A percentile compares a stretch with the other conserved stretches of the same genome.
Conservation (phyloP, 1,140 invertebrate genomes). For the Sarcophaga bullata region DNA sequence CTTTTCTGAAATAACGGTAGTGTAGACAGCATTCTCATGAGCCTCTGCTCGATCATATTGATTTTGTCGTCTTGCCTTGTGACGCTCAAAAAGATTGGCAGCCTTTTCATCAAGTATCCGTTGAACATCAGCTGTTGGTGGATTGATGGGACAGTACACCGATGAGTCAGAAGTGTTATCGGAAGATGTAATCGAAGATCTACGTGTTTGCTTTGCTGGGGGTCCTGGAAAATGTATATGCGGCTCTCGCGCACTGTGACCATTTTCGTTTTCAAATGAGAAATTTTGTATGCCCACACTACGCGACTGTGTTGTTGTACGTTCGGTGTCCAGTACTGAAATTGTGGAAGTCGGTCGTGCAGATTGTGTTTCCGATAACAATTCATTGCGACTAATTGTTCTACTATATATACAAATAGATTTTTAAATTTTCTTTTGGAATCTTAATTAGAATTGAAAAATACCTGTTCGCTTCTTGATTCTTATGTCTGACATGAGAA, state of each 20-base stretch:
- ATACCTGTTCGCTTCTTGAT: conserved; percentile 45
- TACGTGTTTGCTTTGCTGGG: conserved; percentile 48
- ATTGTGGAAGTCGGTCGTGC: conserved; percentile 55
- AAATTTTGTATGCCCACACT: conserved; percentile 57
- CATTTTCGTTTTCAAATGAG: conserved; percentile 55
- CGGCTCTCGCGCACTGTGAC: conserved; percentile 40
- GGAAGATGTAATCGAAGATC: conserved; percentile 57
- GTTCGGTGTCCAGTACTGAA: conserved; percentile 49
- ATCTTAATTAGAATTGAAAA: neutral
- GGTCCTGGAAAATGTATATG: conserved; percentile 57
- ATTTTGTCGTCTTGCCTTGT: conserved; percentile 51
- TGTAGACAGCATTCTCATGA: conserved; percentile 58
- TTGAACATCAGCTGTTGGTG: conserved; percentile 60
- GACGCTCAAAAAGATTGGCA: conserved; percentile 54
- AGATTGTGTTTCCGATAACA: conserved; percentile 57
- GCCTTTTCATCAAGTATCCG: conserved; percentile 63
- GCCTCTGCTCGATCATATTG: conserved; percentile 57
- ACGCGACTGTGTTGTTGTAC: conserved; percentile 51
- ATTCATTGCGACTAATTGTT: conserved; percentile 58
- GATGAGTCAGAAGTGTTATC: conserved; percentile 65
- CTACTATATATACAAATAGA: conserved; percentile 36
- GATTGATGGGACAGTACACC: conserved; percentile 63
- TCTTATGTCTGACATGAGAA: conserved; percentile 69
- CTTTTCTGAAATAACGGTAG: conserved; percentile 60
- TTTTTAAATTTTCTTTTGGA: neutral